Evolutionary conservation across 2,113 vertebrate genomes (phyloP).

Genomic region (Sciurus niger): DNA sequence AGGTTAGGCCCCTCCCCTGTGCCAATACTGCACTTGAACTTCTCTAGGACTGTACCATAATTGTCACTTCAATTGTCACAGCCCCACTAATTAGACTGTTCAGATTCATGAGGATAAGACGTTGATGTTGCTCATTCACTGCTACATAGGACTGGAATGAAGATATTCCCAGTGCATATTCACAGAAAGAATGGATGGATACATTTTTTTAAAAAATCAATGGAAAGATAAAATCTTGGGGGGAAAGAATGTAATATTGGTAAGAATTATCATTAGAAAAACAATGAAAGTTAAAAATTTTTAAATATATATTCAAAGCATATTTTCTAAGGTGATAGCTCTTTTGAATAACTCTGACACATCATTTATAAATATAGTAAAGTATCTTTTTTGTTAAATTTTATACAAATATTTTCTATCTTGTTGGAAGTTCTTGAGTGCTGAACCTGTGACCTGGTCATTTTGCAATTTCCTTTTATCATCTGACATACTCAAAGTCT

Average conservation of each 20-base stretch:
- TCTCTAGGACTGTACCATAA: neutral
- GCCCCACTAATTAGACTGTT: neutral
- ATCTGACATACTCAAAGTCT: neutral
- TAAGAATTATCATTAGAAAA: neutral
- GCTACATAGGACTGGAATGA: neutral
- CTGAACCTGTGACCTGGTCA: neutral
- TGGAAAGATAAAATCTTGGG: neutral
- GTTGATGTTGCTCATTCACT: neutral
- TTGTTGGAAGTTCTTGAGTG: neutral
- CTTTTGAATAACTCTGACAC: neutral
- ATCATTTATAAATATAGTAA: neutral
- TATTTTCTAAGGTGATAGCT: neutral
- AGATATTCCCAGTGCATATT: neutral
- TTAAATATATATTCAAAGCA: neutral
- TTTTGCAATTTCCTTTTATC: neutral
- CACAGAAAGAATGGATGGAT: neutral
- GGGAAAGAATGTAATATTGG: neutral
- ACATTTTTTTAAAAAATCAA: neutral
- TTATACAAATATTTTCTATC: neutral
- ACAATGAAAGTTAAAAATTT: neutral
- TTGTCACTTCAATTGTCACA: neutral
- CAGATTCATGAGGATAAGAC: neutral
- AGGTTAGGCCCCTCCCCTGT: neutral
- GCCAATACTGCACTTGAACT: rapidly evolving
- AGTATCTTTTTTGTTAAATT: neutral